Conservation (phyloP, 2,888 invertebrate species). For the Erebia aethiops region DNA sequence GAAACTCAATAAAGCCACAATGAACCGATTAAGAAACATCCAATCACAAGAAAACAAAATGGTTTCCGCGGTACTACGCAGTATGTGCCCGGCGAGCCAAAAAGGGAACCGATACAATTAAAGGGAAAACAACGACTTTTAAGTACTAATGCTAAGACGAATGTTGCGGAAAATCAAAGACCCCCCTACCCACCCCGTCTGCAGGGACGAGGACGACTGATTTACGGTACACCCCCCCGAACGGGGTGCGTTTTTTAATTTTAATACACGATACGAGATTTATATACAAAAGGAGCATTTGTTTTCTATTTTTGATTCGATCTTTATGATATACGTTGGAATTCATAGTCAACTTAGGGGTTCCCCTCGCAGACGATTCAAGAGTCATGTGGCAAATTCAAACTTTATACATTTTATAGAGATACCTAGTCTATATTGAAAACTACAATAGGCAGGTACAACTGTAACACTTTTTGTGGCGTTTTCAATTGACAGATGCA, state of each 20-base stretch:
- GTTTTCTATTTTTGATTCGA: constrained; percentile 18
- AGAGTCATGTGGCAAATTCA: no score
- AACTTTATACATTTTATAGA: no score
- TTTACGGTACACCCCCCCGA: constrained; percentile 68
- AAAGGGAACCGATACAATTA: constrained; percentile 77
- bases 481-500: no score
- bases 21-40: constrained; percentile 22
- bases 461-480: no score
- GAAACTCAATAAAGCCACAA: constrained; percentile 12
- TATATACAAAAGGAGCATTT: constrained; percentile 37
- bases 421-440: no score
- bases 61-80: constrained; percentile 19
- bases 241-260: constrained; percentile 59
- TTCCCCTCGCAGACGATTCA: no score
- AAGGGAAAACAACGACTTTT: constrained; percentile 77
- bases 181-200: constrained; percentile 57
- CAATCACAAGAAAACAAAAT: constrained; percentile 22
- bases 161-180: constrained; percentile 82
- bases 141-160: constrained; percentile 80
- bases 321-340: constrained; percentile 17
- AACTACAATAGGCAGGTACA: no score
- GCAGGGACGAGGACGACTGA: constrained; percentile 77
- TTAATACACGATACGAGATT: constrained; percentile 44
- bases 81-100: constrained; percentile 43
- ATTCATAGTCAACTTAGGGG: no score